Base-by-base conservation (phyloP, 2,888 invertebrate species). In the Xestia rhomboidea region DNA sequence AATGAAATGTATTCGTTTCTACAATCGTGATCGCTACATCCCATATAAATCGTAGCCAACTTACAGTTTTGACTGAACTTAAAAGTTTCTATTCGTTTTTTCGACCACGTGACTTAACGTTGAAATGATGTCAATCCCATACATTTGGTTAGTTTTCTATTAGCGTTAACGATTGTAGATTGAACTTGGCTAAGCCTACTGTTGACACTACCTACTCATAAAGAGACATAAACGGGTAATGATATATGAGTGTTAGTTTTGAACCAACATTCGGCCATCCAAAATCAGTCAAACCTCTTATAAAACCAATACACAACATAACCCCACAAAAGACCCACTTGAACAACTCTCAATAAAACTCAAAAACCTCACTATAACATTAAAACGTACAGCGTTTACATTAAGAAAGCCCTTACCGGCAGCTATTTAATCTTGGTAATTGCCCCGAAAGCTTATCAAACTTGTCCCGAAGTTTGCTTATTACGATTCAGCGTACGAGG, bases 361-460 rank as follows among this genome's bases (percentile, higher is more conserved):
- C 79, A 68, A 81, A 79, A 85, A 82, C 80, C 77, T 78, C 73
- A 71, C 74, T 76, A 81, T 76, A 80, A 83, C 81, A 79, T 87
- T 79, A 83, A 83, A 82, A 83, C 84, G 77, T 85, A 88, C 81
- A 87, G 57, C 80, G 81, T 77, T 84, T 81, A 88, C 81, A 89
- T 87, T 85, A 90, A 88, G 90, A 88, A 88, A 86, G 85, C 87
- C 81, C 82, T 88, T 82, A 87, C 85, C 87, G 84, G 85, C 79
- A 89, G 88, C 88, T 90, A 88, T 91, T 91, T 93, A 93, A 94
- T 93, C 94, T 90, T 90, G 87, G 92, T 94, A 93, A 95, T 94
- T 92, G 93, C 91, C 89, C 90, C 90, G 88, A 92, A 92, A 93
- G 93, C 93, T 93, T 94, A 94, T 94, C 93, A 94, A 94, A 95